phyloP scores from a whole-genome alignment of 1,140 invertebrate genomes.

The Potamilus streckersoni region DNA sequence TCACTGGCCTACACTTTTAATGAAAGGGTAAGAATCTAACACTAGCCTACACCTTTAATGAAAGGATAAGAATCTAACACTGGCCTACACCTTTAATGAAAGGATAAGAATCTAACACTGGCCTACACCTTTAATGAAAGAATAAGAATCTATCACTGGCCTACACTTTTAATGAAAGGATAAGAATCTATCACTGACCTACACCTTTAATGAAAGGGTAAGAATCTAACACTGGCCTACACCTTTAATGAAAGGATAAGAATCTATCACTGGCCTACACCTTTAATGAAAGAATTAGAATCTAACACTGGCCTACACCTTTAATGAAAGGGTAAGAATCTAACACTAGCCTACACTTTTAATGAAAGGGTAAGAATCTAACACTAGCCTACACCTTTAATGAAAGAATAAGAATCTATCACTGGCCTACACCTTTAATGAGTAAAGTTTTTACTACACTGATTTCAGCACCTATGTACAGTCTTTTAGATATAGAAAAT shows the following conservation, averaged over 20 bases:
- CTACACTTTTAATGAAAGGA: too few relatives aligned
- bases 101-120: conserved; percentile 37
- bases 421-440: too few relatives aligned
- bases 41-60: background rate
- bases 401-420: conserved; percentile 44
- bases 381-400: too few relatives aligned
- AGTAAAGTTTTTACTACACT: too few relatives aligned
- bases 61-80: conserved; percentile 41
- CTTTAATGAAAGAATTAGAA: conserved; percentile 43
- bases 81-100: conserved; percentile 9
- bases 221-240: conserved; percentile 3
- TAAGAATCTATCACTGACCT: too few relatives aligned
- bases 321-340: conserved; percentile 45
- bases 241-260: conserved; percentile 42
- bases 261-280: background rate
- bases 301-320: background rate
- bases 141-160: too few relatives aligned
- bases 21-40: conserved; percentile 45
- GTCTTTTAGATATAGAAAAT: too few relatives aligned
- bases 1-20: too few relatives aligned
- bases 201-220: conserved; percentile 39
- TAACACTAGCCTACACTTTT: background rate
- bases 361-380: conserved; percentile 45
- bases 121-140: too few relatives aligned
- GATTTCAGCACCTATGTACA: too few relatives aligned